Evolutionary conservation across 2,888 invertebrate species (phyloP), one percentile per base, ranked within the genome.

Genomic region (Epirrhoe alternata): DNA sequence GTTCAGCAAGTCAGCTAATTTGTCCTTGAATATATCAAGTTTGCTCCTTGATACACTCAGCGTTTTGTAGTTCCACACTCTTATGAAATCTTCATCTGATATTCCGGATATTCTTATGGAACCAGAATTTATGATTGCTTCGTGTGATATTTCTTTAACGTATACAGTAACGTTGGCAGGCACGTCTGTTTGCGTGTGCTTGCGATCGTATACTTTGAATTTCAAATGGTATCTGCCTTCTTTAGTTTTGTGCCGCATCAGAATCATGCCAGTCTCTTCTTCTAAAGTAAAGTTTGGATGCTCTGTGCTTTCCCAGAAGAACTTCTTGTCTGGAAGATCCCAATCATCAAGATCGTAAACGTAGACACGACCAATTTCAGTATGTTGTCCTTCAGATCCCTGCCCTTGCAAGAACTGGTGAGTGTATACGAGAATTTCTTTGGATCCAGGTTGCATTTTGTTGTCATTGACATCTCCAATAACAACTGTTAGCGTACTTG

Each of bases 391-490:
- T 64, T 68, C 68, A 50, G 97, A 97, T 63, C 97, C 96, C 88
- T 97, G 97, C 12, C 97, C 97, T 95, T 97, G 95, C 33, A 68
- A 58, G 78, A 99, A 99, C 95, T 97, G 95, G 79, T 99, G 99
- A 89, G 98, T 99, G 90, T 99, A 99, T 1, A 99, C 98, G 84
- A 98, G 97, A 80, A 99, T 98, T 74, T 98, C 97, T 94, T 99
- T 99, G 5, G 97, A 97, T 0, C 99, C 99, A 0, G 99, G 98
- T 84, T 97, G 97, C 98, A 99, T 99, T 92, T 98, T 98, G 89
- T 99, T 99, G 86, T 99, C 99, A 87, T 99, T 99, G 24, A 97
- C 97, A 89, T 99, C 99, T 24, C 99, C 99, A 78, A 99, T 99
- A 57, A 99, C 97, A 31, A 99, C 98, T 0, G 98, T 99, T 45